Percentiles rank a stretch among this genome's conserved stretches.
Conservation (phyloP, 35 echinoderm and acorn worm genomes). For the Ophioderma brevispina region DNA sequence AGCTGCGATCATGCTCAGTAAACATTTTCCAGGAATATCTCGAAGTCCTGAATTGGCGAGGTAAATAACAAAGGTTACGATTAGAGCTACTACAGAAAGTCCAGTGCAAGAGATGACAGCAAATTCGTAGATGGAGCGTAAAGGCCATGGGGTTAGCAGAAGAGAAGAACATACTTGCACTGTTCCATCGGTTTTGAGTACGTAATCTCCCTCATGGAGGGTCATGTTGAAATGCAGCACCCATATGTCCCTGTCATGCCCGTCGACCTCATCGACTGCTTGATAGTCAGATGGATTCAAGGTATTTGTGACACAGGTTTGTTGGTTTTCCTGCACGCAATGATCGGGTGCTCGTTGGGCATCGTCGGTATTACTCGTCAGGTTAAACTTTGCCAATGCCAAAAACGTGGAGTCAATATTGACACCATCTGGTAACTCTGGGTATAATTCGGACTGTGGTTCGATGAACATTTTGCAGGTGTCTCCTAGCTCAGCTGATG, state of each 20-base stretch:
- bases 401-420: background rate
- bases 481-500: background rate
- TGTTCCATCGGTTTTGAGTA: background rate
- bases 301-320: background rate
- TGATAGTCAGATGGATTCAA: background rate
- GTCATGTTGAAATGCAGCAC: background rate
- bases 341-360: background rate
- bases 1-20: background rate
- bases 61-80: background rate
- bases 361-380: background rate
- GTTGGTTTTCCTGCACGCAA: background rate
- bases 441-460: no score
- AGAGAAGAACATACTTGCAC: background rate
- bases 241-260: background rate
- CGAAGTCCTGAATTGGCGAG: background rate
- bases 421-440: no score
- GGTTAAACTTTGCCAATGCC: background rate
- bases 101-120: background rate
- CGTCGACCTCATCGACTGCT: background rate
- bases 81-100: background rate
- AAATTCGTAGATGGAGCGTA: background rate
- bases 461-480: background rate
- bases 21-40: background rate
- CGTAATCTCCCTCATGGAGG: background rate
- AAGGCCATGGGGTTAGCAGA: background rate